Evolutionary conservation across 2,113 vertebrate genomes (phyloP), one percentile per base, ranked within the genome.

Genomic region (Cyrtonyx montezumae): DNA sequence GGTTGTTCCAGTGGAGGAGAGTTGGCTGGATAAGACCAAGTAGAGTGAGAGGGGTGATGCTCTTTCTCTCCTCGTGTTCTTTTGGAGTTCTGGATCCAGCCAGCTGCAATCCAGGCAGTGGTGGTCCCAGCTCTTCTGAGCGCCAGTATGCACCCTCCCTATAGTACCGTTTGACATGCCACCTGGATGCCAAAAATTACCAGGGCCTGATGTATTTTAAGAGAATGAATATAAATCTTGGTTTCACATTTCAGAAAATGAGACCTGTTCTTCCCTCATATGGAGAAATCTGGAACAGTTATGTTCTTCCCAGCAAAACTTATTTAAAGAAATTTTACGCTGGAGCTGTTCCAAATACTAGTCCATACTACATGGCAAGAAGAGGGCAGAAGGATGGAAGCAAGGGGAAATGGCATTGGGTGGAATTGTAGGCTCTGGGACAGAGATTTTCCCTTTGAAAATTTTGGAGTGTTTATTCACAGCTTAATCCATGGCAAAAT

Each of bases 361-460:
- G 25, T 49, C 10, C 42, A 48, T 42, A 13, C 13, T 65, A 23
- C 26, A 3, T 30, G 26, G 42, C 42, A 51, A 3, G 2, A 61
- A 56, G 32, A 15, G 20, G 25, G 34, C 0, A 0, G 45, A 48
- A 73, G 43, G 13, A 8, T 30, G 4, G 55, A 89, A 65, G 30
- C 46, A n/a, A 5, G 70, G 37, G 45, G 58, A 89, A 90, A 88
- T 73, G 32, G 28, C 30, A 58, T 3, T 45, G 23, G 3, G 10
- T 78, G 79, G 65, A 21, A 37, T 23, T 19, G 12, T 43, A n/a
- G 65, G 28, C 46, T 86, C 46, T 11, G 46, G 67, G 32, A 71
- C 8, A 42, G 51, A 77, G 58, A 19, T 5, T 20, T 23, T 84
- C 21, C 9, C 21, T 76, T 36, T 92, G 30, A 67, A n/a, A 42